phyloP scores from a whole-genome alignment of 2,113 vertebrate species.

The Saguinus imperator region DNA sequence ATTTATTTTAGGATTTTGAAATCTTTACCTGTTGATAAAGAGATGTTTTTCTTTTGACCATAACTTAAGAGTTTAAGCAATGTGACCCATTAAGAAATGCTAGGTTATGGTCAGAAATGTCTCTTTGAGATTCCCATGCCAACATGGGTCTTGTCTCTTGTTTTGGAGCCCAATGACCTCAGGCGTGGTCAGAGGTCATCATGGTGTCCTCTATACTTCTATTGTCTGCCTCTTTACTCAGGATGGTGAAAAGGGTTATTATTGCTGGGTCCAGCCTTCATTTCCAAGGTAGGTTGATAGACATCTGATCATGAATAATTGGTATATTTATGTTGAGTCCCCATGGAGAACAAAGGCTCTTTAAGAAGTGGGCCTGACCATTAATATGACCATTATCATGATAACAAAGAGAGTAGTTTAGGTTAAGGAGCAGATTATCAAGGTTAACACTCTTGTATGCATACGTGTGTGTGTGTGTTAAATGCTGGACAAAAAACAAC shows the following conservation, averaged over 20 bases:
- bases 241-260: slow-evolving; percentile 70
- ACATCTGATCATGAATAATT: slow-evolving; percentile 67
- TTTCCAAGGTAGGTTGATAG: slow-evolving; percentile 38
- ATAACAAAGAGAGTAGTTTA: slow-evolving; percentile 21
- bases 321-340: slow-evolving; percentile 56
- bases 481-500: neutral
- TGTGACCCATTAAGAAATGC: slow-evolving; percentile 10
- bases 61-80: neutral
- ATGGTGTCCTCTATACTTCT: slow-evolving; percentile 24
- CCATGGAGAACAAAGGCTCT: slow-evolving; percentile 42
- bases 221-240: slow-evolving; percentile 69
- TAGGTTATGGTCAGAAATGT: neutral
- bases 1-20: slow-evolving; percentile 48
- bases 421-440: slow-evolving; percentile 51
- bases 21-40: slow-evolving; percentile 27
- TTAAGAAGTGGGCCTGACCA: slow-evolving; percentile 48
- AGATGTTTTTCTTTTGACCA: neutral
- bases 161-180: slow-evolving; percentile 79
- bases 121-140: slow-evolving; percentile 76
- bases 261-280: slow-evolving; percentile 40
- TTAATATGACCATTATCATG: neutral
- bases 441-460: slow-evolving; percentile 59
- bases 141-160: slow-evolving; percentile 76
- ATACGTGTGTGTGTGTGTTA: neutral
- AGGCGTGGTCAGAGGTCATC: slow-evolving; percentile 77